Evolutionary conservation across 1,140 invertebrate species (phyloP).

Genomic region (Bombus polaris): DNA sequence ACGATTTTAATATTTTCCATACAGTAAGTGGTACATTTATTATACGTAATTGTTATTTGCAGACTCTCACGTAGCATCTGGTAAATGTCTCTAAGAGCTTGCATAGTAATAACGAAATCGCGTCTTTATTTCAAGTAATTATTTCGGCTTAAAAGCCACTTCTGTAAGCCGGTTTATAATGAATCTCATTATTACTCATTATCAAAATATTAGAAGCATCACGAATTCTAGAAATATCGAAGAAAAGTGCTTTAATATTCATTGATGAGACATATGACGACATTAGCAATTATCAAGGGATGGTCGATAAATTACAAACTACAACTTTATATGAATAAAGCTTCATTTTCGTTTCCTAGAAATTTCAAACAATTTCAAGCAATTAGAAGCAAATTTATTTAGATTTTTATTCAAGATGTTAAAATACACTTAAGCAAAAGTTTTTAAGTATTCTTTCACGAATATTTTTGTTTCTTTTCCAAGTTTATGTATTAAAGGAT

Average conservation of each 20-base stretch:
- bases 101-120: background rate
- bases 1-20: too few relatives aligned
- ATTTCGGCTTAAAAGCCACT: background rate
- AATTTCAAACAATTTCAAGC: background rate
- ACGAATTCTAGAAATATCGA: background rate
- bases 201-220: background rate
- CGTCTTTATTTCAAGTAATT: constrained; percentile 10
- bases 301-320: background rate
- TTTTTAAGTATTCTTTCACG: background rate
- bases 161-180: background rate
- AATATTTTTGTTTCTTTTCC: background rate
- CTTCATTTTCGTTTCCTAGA: too few relatives aligned
- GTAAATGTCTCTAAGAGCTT: background rate
- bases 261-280: background rate
- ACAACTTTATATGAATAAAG: background rate
- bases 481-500: too few relatives aligned
- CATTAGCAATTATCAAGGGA: background rate
- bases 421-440: background rate
- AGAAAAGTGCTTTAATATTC: background rate
- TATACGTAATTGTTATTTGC: too few relatives aligned
- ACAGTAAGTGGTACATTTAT: too few relatives aligned
- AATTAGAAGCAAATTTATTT: background rate
- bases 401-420: background rate
- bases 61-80: background rate
- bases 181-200: background rate